These are phyloP conservation scores for Caenorhabditis macrosperma DNA, from an alignment of 2,888 invertebrate genomes.

Conservation along the genomic window DNA sequence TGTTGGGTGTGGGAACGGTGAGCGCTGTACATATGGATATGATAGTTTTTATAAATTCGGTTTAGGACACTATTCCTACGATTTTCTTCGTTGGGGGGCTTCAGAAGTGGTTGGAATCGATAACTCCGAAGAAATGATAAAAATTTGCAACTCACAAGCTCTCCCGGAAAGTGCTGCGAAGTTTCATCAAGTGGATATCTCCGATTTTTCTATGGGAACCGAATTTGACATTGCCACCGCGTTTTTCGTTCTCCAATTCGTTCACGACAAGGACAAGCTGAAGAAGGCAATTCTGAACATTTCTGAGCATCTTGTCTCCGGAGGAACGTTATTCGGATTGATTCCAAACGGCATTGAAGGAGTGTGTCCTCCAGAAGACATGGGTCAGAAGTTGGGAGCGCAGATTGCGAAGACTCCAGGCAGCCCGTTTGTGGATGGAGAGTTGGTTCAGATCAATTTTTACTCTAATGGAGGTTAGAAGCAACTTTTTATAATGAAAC, in stretches of 20 bases:
- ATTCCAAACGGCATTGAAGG: conserved; percentile 57
- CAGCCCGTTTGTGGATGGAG: conserved; percentile 48
- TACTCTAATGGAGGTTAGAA: conserved; percentile 43
- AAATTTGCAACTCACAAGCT: conserved; percentile 21
- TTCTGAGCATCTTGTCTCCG: conserved; percentile 12
- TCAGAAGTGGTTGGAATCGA: conserved; percentile 48
- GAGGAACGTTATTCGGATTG: conserved; percentile 37
- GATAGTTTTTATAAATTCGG: background rate
- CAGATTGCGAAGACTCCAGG: conserved; percentile 25
- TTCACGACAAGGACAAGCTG: conserved; percentile 38
- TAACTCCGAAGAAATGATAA: conserved; percentile 52
- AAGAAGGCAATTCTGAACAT: conserved; percentile 39
- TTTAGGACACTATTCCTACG: conserved; percentile 54
- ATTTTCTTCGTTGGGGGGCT: conserved; percentile 52
- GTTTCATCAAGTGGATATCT: conserved; percentile 18
- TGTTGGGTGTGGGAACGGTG: conserved; percentile 48
- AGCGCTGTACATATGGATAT: no score
- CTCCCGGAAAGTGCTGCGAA: background rate
- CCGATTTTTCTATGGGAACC: background rate
- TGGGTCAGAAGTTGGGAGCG: conserved; percentile 48
- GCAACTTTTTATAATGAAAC: background rate
- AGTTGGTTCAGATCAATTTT: conserved; percentile 47
- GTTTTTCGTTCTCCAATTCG: conserved; percentile 57
- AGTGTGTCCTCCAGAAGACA: conserved; percentile 21
- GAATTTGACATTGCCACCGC: conserved; percentile 44